A percentile compares a stretch with the other conserved stretches of the same genome.
Conservation (phyloP, 92 coral and sea anemone genomes). For the Porites rus region DNA sequence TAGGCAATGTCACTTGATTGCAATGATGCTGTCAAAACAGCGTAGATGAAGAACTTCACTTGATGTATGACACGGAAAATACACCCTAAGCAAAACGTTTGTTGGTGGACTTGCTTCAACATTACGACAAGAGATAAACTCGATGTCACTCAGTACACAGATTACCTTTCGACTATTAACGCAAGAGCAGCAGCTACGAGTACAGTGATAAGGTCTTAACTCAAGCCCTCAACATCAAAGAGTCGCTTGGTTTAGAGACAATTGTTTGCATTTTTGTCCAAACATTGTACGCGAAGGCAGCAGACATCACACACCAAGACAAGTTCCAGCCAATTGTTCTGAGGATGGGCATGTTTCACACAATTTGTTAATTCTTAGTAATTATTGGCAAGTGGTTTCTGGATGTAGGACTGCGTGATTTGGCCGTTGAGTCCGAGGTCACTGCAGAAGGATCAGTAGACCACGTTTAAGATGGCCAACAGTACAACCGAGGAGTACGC, state of each 20-base stretch:
- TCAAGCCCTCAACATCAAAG: constrained; percentile 48
- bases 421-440: no score
- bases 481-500: constrained; percentile 37
- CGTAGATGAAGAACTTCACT: constrained; percentile 49
- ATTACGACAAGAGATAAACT: constrained; percentile 32
- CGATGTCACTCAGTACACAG: constrained; percentile 49
- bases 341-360: constrained; percentile 55
- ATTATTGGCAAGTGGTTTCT: no score
- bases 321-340: constrained; percentile 18
- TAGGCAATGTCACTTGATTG: constrained; percentile 19
- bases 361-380: no score
- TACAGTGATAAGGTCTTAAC: constrained; percentile 53
- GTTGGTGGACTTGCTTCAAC: constrained; percentile 29
- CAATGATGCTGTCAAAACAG: constrained; percentile 33
- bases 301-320: constrained; percentile 15
- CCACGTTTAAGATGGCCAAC: constrained; percentile 14
- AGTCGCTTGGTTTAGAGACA: constrained; percentile 12
- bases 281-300: constrained; percentile 14
- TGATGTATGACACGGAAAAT: constrained; percentile 51
- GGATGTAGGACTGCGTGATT: no score
- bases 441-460: background rate
- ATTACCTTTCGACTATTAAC: constrained; percentile 65
- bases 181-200: constrained; percentile 56
- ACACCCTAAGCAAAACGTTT: constrained; percentile 18
- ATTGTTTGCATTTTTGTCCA: constrained; percentile 52